A percentile compares a stretch with the other conserved stretches of the same genome.
Conservation (phyloP, 92 coral and sea anemone species). For the Isaurus tuberculatus region DNA sequence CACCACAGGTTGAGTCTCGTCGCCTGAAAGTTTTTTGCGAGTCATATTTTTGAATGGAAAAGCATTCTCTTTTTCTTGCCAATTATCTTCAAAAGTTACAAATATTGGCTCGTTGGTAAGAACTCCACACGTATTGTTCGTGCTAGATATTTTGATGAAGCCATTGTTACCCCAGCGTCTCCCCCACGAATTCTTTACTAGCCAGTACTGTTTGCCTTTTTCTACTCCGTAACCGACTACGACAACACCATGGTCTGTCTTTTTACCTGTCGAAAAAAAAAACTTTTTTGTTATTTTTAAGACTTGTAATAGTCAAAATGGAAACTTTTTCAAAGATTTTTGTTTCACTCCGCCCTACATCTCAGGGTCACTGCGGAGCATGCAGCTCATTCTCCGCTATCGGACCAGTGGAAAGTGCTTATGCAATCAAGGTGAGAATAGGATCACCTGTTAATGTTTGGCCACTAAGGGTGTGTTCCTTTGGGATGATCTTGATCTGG, state of each 20-base stretch:
- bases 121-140: constrained; percentile 86
- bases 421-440: constrained; percentile 77
- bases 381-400: constrained; percentile 80
- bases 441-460: too few species aligned
- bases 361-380: constrained; percentile 80
- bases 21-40: constrained; percentile 53
- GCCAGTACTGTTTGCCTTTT: constrained; percentile 75
- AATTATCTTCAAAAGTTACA: constrained; percentile 63
- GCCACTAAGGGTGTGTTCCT: too few species aligned
- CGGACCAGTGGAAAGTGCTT: constrained; percentile 81
- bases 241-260: constrained; percentile 85
- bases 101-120: constrained; percentile 84
- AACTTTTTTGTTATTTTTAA: too few species aligned
- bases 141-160: constrained; percentile 74
- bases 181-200: constrained; percentile 96
- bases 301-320: too few species aligned
- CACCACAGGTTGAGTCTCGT: constrained; percentile 52
- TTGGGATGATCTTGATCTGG: too few species aligned
- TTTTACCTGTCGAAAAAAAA: constrained; percentile 46
- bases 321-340: too few species aligned
- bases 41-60: constrained; percentile 81
- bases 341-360: too few species aligned
- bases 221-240: constrained; percentile 86
- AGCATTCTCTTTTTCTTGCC: constrained; percentile 26
- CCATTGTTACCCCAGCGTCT: constrained; percentile 94